These are phyloP conservation scores for Palythoa caribaeorum DNA, from an alignment of 92 coral and sea anemone genomes.

Conservation along the genomic window DNA sequence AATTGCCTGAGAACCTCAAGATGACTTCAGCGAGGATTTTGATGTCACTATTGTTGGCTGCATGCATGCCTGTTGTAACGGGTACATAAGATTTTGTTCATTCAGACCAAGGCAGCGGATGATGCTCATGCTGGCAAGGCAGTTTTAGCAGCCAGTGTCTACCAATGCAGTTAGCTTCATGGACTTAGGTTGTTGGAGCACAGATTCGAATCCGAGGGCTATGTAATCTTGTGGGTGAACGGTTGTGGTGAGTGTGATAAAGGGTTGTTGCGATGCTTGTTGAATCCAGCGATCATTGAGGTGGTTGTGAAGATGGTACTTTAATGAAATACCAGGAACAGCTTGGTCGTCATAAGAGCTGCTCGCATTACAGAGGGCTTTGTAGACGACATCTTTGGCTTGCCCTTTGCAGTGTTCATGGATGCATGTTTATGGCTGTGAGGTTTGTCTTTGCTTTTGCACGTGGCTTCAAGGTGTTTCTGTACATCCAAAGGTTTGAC, in stretches of 20 bases:
- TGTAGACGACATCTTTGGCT: constrained; percentile 25
- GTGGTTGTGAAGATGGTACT: constrained; percentile 42
- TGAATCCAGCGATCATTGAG: constrained; percentile 39
- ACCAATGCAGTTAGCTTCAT: constrained; percentile 38
- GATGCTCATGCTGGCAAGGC: constrained; percentile 25
- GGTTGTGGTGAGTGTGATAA: background rate
- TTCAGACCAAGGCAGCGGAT: background rate
- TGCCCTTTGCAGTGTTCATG: background rate
- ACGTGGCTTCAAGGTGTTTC: background rate
- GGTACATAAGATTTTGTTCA: background rate
- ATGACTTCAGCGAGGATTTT: constrained; percentile 67
- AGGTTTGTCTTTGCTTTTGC: background rate
- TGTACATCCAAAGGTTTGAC: background rate
- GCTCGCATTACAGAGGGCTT: constrained; percentile 28
- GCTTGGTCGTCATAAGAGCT: background rate
- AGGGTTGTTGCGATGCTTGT: constrained; percentile 32
- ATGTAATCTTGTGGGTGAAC: constrained; percentile 40
- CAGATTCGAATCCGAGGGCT: constrained; percentile 22
- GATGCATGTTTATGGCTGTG: background rate
- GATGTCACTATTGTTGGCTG: constrained; percentile 77
- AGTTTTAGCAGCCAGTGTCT: constrained; percentile 10
- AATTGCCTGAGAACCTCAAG: constrained; percentile 71
- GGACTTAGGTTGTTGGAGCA: background rate
- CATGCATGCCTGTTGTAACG: constrained; percentile 53
- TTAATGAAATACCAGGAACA: background rate